Conservation (phyloP, 2,797 vertebrate species). For the Aythya fuligula region DNA sequence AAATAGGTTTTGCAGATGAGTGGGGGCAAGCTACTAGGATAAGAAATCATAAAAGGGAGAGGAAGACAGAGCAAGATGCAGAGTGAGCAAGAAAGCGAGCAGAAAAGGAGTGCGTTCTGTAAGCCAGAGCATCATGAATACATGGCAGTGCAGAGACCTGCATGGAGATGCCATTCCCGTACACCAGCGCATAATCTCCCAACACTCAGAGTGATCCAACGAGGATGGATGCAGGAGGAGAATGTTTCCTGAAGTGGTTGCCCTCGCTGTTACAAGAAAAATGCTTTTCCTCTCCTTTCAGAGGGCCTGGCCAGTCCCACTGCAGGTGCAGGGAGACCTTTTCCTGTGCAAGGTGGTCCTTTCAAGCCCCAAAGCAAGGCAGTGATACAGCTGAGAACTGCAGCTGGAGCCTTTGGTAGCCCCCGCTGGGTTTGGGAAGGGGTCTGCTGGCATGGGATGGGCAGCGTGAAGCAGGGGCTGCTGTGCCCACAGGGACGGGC, state of each 20-base stretch:
- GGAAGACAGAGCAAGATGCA: accelerated
- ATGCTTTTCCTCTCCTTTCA: not conserved
- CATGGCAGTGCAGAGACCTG: accelerated
- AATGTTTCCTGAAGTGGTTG: too few relatives aligned
- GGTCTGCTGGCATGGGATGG: not conserved
- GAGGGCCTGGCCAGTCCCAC: accelerated
- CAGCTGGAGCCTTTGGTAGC: too few relatives aligned
- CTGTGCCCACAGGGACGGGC: too few relatives aligned
- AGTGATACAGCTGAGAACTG: accelerated
- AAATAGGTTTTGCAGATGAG: not conserved
- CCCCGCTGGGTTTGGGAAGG: not conserved
- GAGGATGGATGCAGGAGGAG: not conserved
- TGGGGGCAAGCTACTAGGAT: not conserved
- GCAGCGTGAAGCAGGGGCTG: not conserved
- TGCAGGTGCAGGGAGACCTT: not conserved
- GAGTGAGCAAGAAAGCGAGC: not conserved
- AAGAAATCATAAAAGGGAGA: not conserved
- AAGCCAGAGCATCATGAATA: not conserved
- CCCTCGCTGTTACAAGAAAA: not conserved
- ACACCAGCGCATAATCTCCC: accelerated
- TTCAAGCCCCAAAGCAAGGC: accelerated
- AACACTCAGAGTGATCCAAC: accelerated
- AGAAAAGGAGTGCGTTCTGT: not conserved
- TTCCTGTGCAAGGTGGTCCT: accelerated
- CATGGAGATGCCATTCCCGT: not conserved